These are phyloP conservation scores for Sarcophaga peregrina DNA, from an alignment of 1,140 invertebrate species.

Conservation along the genomic window DNA sequence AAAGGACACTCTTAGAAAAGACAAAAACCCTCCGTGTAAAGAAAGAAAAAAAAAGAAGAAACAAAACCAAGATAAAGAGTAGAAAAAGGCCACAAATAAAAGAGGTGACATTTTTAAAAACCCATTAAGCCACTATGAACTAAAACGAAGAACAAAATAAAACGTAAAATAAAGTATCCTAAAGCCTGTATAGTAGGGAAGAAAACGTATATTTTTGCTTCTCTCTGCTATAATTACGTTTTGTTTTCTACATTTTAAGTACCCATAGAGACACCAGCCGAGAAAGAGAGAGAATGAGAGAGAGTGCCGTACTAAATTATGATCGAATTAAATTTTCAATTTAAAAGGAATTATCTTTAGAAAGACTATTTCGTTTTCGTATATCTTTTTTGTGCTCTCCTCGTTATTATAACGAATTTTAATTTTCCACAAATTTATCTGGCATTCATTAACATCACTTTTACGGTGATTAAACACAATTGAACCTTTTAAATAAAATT, in stretches of 20 bases:
- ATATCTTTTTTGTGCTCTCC: too few relatives aligned
- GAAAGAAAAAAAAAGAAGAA: neutral
- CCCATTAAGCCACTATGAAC: neutral
- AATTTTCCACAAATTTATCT: slow-evolving; percentile 29
- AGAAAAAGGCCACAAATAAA: slow-evolving; percentile 4
- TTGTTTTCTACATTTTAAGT: too few relatives aligned
- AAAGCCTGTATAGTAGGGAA: too few relatives aligned
- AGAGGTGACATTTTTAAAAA: slow-evolving; percentile 5
- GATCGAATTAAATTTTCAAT: slow-evolving; percentile 10
- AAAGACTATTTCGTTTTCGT: too few relatives aligned
- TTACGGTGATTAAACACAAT: slow-evolving; percentile 40
- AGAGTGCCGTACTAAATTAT: neutral
- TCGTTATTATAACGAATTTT: neutral
- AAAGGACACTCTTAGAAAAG: neutral
- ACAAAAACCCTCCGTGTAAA: neutral
- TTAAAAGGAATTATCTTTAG: neutral
- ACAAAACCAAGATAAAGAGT: slow-evolving; percentile 43
- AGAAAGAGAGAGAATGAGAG: too few relatives aligned
- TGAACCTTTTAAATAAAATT: slow-evolving; percentile 53
- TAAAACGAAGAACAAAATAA: too few relatives aligned
- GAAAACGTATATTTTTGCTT: too few relatives aligned
- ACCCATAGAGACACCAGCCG: too few relatives aligned
- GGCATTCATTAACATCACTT: slow-evolving; percentile 36
- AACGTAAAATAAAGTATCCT: too few relatives aligned
- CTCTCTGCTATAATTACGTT: too few relatives aligned